Evolutionary conservation across 2,113 vertebrate species (phyloP).

Genomic region (Pitta sordida): DNA sequence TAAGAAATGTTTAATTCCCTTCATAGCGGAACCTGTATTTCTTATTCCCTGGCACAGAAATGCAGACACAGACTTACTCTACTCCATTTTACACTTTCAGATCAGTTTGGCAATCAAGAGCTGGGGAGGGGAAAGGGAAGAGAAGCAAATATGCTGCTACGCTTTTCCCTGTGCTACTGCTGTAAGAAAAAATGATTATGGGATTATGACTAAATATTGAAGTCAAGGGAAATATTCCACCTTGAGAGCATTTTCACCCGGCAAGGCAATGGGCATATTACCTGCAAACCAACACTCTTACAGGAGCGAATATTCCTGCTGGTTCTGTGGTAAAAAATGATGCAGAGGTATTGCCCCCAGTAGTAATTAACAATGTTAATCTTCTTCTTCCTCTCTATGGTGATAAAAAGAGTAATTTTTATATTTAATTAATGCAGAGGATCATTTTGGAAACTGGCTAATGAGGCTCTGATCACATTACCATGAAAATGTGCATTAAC

Average conservation of each 20-base stretch:
- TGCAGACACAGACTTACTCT: not conserved
- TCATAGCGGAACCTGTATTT: slow-evolving; percentile 10
- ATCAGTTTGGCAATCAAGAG: slow-evolving; percentile 41
- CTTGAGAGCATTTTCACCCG: slow-evolving; percentile 69
- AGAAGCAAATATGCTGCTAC: not conserved
- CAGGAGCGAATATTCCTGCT: slow-evolving; percentile 6
- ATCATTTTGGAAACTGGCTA: slow-evolving; percentile 90
- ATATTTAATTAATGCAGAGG: slow-evolving; percentile 92
- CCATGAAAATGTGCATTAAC: slow-evolving; percentile 87
- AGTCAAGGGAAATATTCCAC: slow-evolving; percentile 78
- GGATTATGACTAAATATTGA: slow-evolving; percentile 58
- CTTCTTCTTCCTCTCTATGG: slow-evolving; percentile 74
- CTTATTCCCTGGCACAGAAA: slow-evolving; percentile 24
- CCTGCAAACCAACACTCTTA: not conserved
- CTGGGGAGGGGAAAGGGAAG: not conserved
- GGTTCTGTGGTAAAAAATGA: slow-evolving; percentile 53
- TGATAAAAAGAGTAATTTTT: slow-evolving; percentile 87
- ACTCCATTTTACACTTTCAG: slow-evolving; percentile 45
- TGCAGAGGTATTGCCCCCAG: slow-evolving; percentile 67
- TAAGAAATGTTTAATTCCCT: not conserved
- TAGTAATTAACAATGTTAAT: slow-evolving; percentile 81
- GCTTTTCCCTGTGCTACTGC: not conserved
- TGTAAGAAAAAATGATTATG: slow-evolving; percentile 40
- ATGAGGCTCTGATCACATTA: slow-evolving; percentile 93
- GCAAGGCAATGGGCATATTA: slow-evolving; percentile 12